These are phyloP conservation scores for Drosophila lowei DNA, from an alignment of 1,140 invertebrate species.

Conservation along the genomic window DNA sequence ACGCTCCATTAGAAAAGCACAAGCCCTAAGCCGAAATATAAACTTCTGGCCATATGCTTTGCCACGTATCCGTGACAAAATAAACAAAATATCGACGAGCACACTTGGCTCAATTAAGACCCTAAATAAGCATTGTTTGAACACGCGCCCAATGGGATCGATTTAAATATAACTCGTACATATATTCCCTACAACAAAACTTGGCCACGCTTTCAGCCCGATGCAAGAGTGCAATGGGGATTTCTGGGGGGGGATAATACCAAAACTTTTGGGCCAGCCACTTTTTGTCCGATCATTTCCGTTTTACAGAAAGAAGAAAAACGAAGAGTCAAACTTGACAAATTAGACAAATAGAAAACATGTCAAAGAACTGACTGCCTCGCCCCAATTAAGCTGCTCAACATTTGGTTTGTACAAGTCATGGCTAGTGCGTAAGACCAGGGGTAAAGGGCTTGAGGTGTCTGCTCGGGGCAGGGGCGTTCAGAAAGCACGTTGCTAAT, in stretches of 20 bases:
- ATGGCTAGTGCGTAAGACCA: constrained; percentile 72
- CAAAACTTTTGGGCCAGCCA: constrained; percentile 34
- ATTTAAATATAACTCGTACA: constrained; percentile 57
- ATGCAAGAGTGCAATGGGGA: neutral
- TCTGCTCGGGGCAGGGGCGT: constrained; percentile 3
- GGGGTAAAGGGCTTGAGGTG: constrained; percentile 34
- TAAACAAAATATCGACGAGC: constrained; percentile 25
- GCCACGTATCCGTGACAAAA: constrained; percentile 30
- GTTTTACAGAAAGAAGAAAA: constrained; percentile 27
- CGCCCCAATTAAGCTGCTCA: constrained; percentile 71
- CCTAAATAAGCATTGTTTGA: constrained; percentile 68
- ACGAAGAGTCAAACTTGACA: constrained; percentile 55
- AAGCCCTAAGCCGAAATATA: constrained; percentile 1
- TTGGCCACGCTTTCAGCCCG: constrained; percentile 57
- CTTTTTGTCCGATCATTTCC: constrained; percentile 72
- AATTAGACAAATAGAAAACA: constrained; percentile 81
- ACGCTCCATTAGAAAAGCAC: neutral
- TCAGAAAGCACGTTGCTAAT: constrained; percentile 56
- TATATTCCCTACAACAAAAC: neutral
- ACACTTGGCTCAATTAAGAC: constrained; percentile 42
- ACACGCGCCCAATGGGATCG: constrained; percentile 66
- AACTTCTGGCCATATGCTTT: constrained; percentile 24
- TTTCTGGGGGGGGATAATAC: constrained; percentile 4
- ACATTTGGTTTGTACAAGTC: constrained; percentile 37
- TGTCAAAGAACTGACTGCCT: constrained; percentile 71